phyloP scores from a whole-genome alignment of 1,140 invertebrate genomes.

The Bombus waltoni region DNA sequence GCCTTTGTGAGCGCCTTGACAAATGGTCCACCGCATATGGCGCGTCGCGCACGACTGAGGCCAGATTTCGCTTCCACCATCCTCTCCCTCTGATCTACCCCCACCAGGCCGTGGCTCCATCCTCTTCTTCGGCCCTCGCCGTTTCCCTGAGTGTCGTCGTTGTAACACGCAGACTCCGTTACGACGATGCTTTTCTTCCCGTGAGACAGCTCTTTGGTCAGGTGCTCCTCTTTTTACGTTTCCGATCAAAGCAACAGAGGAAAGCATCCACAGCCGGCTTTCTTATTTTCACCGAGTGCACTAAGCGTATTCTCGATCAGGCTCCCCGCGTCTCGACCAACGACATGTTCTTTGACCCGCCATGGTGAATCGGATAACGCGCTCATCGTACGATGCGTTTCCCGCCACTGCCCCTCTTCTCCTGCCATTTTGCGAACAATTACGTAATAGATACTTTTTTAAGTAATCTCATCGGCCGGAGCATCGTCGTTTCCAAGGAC shows the following conservation, averaged over 20 bases:
- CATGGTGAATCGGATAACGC: not conserved
- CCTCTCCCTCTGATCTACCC: constrained; percentile 54
- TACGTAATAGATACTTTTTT: constrained; percentile 5
- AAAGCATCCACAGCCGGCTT: constrained; percentile 19
- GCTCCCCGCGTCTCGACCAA: too few species aligned
- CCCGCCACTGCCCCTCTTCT: too few species aligned
- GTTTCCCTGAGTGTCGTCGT: constrained; percentile 21
- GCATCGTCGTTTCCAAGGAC: too few species aligned
- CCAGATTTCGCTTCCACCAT: constrained; percentile 73
- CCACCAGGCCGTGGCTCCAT: constrained; percentile 21
- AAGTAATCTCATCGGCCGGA: not conserved
- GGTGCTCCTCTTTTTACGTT: constrained; percentile 34
- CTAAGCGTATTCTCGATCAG: constrained; percentile 24
- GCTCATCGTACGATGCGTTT: not conserved
- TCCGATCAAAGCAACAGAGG: constrained; percentile 20
- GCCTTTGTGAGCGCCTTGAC: constrained; percentile 69
- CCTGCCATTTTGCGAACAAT: not conserved
- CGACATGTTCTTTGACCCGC: not conserved
- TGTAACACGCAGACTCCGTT: constrained; percentile 62
- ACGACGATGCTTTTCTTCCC: constrained; percentile 8
- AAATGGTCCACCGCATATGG: constrained; percentile 78
- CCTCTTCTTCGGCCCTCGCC: constrained; percentile 12
- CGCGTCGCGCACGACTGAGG: constrained; percentile 79
- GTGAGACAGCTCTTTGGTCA: constrained; percentile 12
- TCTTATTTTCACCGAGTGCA: constrained; percentile 4